Conservation (phyloP, 2,797 vertebrate genomes). For the Sparidentex hasta region DNA sequence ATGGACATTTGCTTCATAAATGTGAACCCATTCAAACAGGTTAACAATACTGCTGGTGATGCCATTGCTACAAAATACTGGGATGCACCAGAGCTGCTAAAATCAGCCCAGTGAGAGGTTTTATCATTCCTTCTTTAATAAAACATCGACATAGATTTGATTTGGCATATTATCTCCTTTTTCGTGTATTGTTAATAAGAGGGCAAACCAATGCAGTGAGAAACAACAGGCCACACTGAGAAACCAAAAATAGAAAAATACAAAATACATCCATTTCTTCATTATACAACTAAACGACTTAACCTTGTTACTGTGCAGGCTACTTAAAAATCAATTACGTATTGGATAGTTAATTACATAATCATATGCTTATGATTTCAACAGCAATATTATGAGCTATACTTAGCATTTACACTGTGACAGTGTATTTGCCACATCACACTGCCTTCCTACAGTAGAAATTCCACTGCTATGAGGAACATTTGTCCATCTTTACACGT, state of each 20-base stretch:
- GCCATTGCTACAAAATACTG: neutral
- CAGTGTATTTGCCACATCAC: constrained; percentile 13
- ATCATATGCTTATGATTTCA: constrained; percentile 25
- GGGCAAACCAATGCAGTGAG: too few relatives aligned
- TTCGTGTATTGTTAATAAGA: too few relatives aligned
- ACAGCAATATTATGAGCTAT: constrained; percentile 10
- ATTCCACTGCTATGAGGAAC: neutral
- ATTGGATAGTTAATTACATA: constrained; percentile 36
- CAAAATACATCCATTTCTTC: constrained; percentile 1
- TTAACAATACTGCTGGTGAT: neutral
- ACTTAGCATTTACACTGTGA: constrained; percentile 13
- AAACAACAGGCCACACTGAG: too few relatives aligned
- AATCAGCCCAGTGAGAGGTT: too few relatives aligned
- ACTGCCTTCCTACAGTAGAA: constrained; percentile 1
- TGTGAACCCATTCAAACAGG: constrained; percentile 10
- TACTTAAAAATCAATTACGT: constrained; percentile 28
- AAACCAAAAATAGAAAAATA: neutral
- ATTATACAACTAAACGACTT: constrained; percentile 10
- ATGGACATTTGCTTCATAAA: constrained; percentile 1
- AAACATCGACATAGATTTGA: too few relatives aligned
- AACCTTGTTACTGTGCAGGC: constrained; percentile 19
- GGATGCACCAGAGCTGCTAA: too few relatives aligned
- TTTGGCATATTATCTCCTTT: too few relatives aligned
- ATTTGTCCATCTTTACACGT: neutral
- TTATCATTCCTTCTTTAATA: too few relatives aligned